phyloP scores from a whole-genome alignment of 2,888 invertebrate species.

The Eurytoma adleriae region DNA sequence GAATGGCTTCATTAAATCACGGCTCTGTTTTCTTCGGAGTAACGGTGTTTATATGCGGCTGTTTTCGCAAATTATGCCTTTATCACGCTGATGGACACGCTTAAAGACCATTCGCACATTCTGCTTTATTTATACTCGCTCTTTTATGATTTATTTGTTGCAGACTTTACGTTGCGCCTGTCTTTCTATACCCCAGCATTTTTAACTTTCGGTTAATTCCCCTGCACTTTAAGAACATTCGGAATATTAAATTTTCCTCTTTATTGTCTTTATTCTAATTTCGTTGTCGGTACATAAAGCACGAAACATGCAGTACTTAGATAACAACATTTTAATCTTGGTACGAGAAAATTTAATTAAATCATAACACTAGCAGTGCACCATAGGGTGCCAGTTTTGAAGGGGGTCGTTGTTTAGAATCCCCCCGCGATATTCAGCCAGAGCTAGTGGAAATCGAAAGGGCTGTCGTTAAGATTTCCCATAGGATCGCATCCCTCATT shows the following conservation, averaged over 20 bases:
- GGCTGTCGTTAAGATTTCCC: slow-evolving; percentile 46
- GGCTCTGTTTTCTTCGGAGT: neutral
- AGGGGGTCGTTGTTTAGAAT: neutral
- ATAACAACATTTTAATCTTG: neutral
- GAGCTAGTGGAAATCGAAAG: slow-evolving; percentile 22
- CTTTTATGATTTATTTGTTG: too few relatives aligned
- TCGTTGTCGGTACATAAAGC: too few relatives aligned
- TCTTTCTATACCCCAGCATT: too few relatives aligned
- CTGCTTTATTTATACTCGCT: too few relatives aligned
- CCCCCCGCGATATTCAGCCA: slow-evolving; percentile 1
- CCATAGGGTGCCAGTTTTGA: neutral
- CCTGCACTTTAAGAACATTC: too few relatives aligned
- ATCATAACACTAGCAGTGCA: neutral
- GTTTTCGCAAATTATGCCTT: neutral
- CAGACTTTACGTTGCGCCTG: too few relatives aligned
- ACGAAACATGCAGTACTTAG: too few relatives aligned
- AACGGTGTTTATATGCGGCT: neutral
- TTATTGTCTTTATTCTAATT: too few relatives aligned
- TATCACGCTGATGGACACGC: neutral
- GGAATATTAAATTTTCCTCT: too few relatives aligned
- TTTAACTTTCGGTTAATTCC: too few relatives aligned
- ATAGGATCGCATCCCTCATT: neutral
- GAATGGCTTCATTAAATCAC: slow-evolving; percentile 12
- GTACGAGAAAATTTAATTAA: slow-evolving; percentile 30
- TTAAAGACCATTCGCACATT: too few relatives aligned